Evolutionary conservation across 2,888 invertebrate species (phyloP), one percentile per base, ranked within the genome.

Genomic region (Noctua janthina): DNA sequence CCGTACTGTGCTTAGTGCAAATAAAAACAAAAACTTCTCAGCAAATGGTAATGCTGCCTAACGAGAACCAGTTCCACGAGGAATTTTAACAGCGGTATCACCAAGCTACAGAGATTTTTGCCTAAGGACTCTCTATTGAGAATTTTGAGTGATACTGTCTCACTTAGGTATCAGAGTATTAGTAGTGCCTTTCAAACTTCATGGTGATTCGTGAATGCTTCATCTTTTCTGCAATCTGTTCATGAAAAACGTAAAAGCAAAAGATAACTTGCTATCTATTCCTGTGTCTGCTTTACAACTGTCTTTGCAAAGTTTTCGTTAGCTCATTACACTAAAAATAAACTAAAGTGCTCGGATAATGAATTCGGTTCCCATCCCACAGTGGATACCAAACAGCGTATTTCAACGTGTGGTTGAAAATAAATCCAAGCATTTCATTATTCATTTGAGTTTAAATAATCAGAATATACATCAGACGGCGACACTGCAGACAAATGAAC

Each of bases 361-460:
- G 39, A 80, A 67, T 79, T 59, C 29, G 10, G 66, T 82, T 80
- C 75, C 23, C 66, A 75, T 64, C 64, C 23, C 67, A 67, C 67
- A 56, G 54, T 49, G 17, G 13, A 56, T 46, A 70, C 67, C 7
- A 54, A 66, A 62, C 54, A 17, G 54, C 10, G 20, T 49, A 39
- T n/a, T 59, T 39, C 20, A 70, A 59, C n/a, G n/a, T 39, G n/a
- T 43, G 39, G 6, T 69, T 59, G 49, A 49, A 62, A 73, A 76
- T 17, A 10, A 75, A 66, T 54, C 54, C 64, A 74, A 35, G n/a
- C 39, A n/a, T 67, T 10, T 75, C 59, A 82, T 68, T 69, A 17
- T 54, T 23, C 23, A 69, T 54, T 6, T 35, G 2, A 35, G 15
- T 62, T 43, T 17, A 56, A 29, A 73, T 54, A 5, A 43, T 68